Conservation (phyloP, 2,113 vertebrate genomes). For the Cygnus buccinator region DNA sequence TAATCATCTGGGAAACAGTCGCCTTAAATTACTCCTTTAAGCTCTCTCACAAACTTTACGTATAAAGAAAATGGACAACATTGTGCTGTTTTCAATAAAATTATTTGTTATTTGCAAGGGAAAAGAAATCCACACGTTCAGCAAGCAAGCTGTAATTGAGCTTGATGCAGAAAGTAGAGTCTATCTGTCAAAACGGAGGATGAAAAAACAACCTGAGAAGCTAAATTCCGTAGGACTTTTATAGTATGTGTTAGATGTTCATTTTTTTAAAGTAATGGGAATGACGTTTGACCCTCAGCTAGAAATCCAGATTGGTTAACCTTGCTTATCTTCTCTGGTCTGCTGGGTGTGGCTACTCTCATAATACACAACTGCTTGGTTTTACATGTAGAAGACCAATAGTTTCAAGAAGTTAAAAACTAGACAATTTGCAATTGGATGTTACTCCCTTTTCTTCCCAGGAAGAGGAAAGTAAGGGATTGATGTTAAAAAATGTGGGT, state of each 20-base stretch:
- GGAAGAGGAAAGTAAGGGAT: neutral
- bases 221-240: neutral
- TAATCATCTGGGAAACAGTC: neutral
- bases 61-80: neutral
- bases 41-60: neutral
- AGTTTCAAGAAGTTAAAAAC: neutral
- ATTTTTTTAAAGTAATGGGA: neutral
- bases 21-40: neutral
- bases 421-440: neutral
- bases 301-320: neutral
- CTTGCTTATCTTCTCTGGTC: neutral
- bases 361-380: neutral
- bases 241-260: neutral
- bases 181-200: neutral
- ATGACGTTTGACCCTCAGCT: neutral
- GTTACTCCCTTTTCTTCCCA: neutral
- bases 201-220: neutral
- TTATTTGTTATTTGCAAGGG: neutral
- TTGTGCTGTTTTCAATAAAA: neutral
- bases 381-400: neutral
- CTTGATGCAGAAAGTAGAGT: neutral
- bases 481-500: neutral
- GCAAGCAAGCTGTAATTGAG: neutral
- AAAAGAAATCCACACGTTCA: neutral
- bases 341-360: accelerated